phyloP scores from a whole-genome alignment of 2,797 vertebrate genomes.

The Poecilia gillii region DNA sequence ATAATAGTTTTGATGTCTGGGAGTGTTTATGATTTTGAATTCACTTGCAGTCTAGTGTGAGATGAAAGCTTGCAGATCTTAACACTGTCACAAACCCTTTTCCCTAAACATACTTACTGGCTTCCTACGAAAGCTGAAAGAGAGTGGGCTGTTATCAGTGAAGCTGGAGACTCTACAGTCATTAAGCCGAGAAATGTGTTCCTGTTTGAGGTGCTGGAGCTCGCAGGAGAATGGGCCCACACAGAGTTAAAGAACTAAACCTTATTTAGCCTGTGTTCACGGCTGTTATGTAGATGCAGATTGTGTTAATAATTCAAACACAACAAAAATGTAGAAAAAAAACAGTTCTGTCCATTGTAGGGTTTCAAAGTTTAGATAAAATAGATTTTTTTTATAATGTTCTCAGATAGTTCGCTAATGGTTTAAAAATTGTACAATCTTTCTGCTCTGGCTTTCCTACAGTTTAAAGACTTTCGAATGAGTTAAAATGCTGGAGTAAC shows the following conservation, averaged over 20 bases:
- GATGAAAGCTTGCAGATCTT: conserved; percentile 25
- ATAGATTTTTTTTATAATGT: neutral
- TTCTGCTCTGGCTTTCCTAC: neutral
- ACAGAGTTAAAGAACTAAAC: conserved; percentile 11
- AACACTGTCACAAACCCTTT: conserved; percentile 13
- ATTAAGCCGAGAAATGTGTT: conserved; percentile 22
- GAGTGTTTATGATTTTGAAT: conserved; percentile 10
- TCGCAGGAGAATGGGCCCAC: conserved; percentile 3
- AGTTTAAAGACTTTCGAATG: neutral
- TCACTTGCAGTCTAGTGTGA: conserved; percentile 14
- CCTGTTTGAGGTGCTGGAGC: neutral
- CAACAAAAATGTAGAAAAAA: neutral
- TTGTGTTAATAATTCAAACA: conserved; percentile 1
- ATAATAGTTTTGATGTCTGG: conserved; percentile 11
- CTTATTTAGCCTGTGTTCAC: neutral
- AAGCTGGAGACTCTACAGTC: neutral
- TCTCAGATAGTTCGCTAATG: neutral
- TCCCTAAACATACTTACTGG: conserved; percentile 8
- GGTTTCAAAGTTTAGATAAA: neutral
- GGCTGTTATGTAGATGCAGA: neutral
- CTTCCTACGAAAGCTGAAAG: conserved; percentile 11
- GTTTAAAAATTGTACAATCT: neutral
- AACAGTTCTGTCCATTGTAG: neutral
- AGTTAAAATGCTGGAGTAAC: neutral
- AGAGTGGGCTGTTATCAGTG: conserved; percentile 9